Conservation (phyloP, 2,888 invertebrate genomes). For the Aleiodes testaceus region DNA sequence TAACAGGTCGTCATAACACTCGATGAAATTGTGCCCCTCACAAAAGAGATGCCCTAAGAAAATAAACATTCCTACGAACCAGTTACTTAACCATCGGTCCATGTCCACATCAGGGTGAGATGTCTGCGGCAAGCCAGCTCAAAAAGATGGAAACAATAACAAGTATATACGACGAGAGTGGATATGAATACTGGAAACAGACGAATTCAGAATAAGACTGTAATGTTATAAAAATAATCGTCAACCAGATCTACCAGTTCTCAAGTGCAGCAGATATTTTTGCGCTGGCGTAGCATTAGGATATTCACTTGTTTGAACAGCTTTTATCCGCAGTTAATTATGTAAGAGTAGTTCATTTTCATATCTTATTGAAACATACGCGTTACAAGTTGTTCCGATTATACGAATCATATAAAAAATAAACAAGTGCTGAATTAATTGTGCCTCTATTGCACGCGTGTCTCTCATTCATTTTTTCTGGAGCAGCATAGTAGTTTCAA, state of each 20-base stretch:
- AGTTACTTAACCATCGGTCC: slow-evolving; percentile 68
- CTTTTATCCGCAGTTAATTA: slow-evolving; percentile 46
- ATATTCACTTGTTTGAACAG: slow-evolving; percentile 66
- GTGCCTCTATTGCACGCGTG: slow-evolving; percentile 70
- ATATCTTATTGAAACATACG: too few species aligned
- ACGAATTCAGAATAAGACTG: slow-evolving; percentile 54
- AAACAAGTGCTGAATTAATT: slow-evolving; percentile 64
- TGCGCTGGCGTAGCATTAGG: slow-evolving; percentile 52
- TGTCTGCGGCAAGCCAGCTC: slow-evolving; percentile 43
- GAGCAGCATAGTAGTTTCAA: background rate
- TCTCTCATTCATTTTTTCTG: background rate
- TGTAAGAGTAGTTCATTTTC: too few species aligned
- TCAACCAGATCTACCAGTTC: slow-evolving; percentile 50
- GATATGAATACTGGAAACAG: background rate
- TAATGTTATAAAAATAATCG: slow-evolving; percentile 63
- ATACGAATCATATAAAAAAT: background rate
- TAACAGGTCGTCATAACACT: slow-evolving; percentile 72
- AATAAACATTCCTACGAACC: slow-evolving; percentile 73
- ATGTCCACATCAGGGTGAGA: slow-evolving; percentile 14
- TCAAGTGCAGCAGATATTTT: slow-evolving; percentile 19
- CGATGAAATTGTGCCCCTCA: slow-evolving; percentile 57
- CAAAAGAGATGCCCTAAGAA: slow-evolving; percentile 67
- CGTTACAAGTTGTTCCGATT: background rate
- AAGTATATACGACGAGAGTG: slow-evolving; percentile 47
- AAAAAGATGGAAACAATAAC: slow-evolving; percentile 51